Conservation (phyloP, 2,888 invertebrate species). For the Epicampocera succincta region DNA sequence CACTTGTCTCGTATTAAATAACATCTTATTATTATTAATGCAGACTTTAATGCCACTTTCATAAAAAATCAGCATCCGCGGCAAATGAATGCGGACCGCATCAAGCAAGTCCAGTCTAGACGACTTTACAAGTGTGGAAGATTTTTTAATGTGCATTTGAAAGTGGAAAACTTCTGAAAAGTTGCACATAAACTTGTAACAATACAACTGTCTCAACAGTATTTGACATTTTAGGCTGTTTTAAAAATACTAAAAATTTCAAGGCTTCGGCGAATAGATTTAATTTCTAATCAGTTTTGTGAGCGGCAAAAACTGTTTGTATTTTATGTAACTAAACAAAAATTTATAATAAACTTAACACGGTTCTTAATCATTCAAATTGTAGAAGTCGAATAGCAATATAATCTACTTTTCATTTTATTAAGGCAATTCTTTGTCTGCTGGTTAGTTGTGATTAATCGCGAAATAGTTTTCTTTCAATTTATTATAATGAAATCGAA, state of each 20-base stretch:
- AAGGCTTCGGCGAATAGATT: not conserved
- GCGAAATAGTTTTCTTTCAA: too few relatives aligned
- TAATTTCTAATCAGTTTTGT: not conserved
- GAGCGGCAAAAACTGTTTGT: too few relatives aligned
- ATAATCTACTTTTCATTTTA: too few relatives aligned
- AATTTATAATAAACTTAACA: too few relatives aligned
- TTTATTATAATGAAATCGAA: too few relatives aligned
- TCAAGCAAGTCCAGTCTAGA: not conserved
- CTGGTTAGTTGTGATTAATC: too few relatives aligned
- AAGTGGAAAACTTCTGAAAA: not conserved
- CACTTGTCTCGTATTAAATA: conserved; percentile 57
- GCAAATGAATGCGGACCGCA: not conserved
- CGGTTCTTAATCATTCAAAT: too few relatives aligned
- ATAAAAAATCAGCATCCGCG: conserved; percentile 19
- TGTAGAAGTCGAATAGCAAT: too few relatives aligned
- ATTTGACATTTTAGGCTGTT: not conserved
- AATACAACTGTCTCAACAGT: not conserved
- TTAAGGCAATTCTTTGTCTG: too few relatives aligned
- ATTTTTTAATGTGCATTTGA: conserved; percentile 14
- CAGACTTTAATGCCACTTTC: conserved; percentile 17
- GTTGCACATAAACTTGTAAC: conserved; percentile 13
- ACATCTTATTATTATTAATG: conserved; percentile 47
- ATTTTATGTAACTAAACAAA: too few relatives aligned
- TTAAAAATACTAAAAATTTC: not conserved
- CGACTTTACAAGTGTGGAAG: conserved; percentile 6